A percentile compares a stretch with the other conserved stretches of the same genome.
These are phyloP conservation scores for Nanorana parkeri DNA, from an alignment of 2,113 vertebrate species.

Conservation along the genomic window DNA sequence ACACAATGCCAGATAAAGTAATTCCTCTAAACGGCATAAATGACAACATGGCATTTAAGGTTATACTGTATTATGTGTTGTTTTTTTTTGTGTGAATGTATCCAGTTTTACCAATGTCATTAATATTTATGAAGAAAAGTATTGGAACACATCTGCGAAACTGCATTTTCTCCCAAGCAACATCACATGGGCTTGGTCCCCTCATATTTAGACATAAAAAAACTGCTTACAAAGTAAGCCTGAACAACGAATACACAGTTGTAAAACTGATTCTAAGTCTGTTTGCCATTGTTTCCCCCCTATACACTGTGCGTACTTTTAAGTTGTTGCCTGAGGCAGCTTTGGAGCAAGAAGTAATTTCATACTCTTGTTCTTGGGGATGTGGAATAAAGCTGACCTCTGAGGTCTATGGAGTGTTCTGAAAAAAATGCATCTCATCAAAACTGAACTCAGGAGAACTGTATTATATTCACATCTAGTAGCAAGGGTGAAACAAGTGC, in stretches of 20 bases:
- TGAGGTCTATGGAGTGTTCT: conserved; percentile 30
- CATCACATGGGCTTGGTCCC: too few relatives aligned
- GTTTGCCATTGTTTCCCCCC: conserved; percentile 26
- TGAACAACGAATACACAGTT: conserved; percentile 22
- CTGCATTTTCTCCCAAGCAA: neutral
- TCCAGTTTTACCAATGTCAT: neutral
- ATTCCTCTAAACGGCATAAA: neutral
- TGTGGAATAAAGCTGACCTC: conserved; percentile 48
- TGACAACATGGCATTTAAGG: too few relatives aligned
- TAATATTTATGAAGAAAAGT: neutral
- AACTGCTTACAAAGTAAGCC: conserved; percentile 32
- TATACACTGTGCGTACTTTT: conserved; percentile 12
- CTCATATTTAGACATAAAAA: neutral
- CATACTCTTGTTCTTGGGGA: conserved; percentile 34
- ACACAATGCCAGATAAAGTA: too few relatives aligned
- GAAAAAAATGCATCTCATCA: conserved; percentile 40
- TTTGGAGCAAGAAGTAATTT: conserved; percentile 41
- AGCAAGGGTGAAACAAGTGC: neutral
- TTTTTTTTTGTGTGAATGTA: too few relatives aligned
- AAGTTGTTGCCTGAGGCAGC: conserved; percentile 23
- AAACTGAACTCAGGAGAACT: conserved; percentile 23
- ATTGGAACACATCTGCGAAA: neutral
- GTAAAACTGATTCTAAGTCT: conserved; percentile 9
- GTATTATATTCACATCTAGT: conserved; percentile 8
- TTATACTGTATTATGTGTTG: too few relatives aligned